Evolutionary conservation across 2,113 vertebrate species (phyloP), one percentile per base, ranked within the genome.

Genomic region (Ptilonorhynchus violaceus): DNA sequence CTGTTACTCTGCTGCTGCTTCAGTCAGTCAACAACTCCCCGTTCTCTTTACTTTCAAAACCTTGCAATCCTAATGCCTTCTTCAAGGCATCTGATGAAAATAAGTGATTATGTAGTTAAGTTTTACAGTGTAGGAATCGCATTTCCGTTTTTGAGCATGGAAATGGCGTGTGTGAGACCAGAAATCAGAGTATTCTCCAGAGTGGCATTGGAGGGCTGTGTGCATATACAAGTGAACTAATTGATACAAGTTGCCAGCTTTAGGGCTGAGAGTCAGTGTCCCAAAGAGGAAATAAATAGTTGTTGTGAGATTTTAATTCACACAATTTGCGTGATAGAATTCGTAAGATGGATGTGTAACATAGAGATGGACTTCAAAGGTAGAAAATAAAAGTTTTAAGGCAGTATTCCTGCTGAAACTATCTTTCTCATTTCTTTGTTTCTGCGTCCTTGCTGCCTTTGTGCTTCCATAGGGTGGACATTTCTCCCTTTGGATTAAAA

Each of bases 301-400:
- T 52, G 16, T 20, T 53, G 14, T 46, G 63, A 69, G 55, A 30
- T 50, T 50, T 77, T 70, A 49, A 58, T 78, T 75, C n/a, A 25
- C 13, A 2, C 31, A 66, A 20, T 28, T 37, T 80, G 9, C 0
- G 0, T 55, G 46, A 23, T 35, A 18, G 24, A 56, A n/a, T 50
- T 91, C 20, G 0, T 44, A n/a, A 74, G 17, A 19, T 49, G 14
- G 28, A 7, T 47, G 7, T 19, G 22, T 66, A 64, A n/a, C 25
- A 9, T 13, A 53, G 0, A 1, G 62, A 49, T 28, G 11, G 27
- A 25, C n/a, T 66, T 59, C 42, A 74, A 27, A 22, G 66, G 33
- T 33, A 58, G 68, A 13, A 25, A 53, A 6, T n/a, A 46, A 2
- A 74, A 53, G 10, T 81, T 74, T 67, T 50, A 70, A 84, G 55